These are phyloP conservation scores for Epicampocera succincta DNA, from an alignment of 2,888 invertebrate species.

Conservation along the genomic window DNA sequence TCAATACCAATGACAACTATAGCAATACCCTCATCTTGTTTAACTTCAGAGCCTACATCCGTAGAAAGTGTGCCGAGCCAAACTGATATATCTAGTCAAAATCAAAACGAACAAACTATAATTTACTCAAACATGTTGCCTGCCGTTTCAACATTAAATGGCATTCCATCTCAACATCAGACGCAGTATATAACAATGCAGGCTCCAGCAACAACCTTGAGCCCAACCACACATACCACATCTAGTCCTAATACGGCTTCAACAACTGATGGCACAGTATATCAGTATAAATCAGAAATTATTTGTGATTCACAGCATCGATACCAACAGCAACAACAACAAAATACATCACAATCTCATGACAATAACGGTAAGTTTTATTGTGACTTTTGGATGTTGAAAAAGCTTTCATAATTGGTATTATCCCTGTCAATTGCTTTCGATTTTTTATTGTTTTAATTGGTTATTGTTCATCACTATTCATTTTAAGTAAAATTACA, in stretches of 20 bases:
- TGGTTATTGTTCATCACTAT: conserved; percentile 52
- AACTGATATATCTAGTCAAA: conserved; percentile 63
- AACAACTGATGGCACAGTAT: conserved; percentile 78
- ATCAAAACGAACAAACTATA: conserved; percentile 72
- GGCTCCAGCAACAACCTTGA: conserved; percentile 69
- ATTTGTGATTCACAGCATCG: conserved; percentile 77
- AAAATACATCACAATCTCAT: conserved; percentile 69
- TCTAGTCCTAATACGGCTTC: conserved; percentile 62
- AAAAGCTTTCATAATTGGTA: conserved; percentile 50
- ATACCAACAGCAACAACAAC: conserved; percentile 72
- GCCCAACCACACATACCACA: conserved; percentile 71
- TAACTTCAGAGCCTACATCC: conserved; percentile 53
- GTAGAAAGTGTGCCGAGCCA: conserved; percentile 57
- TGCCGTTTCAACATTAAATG: conserved; percentile 77
- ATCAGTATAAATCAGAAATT: conserved; percentile 79
- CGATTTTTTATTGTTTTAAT: conserved; percentile 40
- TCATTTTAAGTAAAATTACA: conserved; percentile 33
- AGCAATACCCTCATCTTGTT: conserved; percentile 40
- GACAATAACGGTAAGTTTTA: conserved; percentile 59
- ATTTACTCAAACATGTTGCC: conserved; percentile 77
- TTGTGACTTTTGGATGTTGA: conserved; percentile 2
- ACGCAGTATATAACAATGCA: conserved; percentile 70
- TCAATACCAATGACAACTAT: conserved; percentile 66
- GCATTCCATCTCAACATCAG: conserved; percentile 74
- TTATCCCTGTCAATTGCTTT: conserved; percentile 45